Evolutionary conservation across 2,888 invertebrate species (phyloP).

Genomic region (Agrotis clavis): DNA sequence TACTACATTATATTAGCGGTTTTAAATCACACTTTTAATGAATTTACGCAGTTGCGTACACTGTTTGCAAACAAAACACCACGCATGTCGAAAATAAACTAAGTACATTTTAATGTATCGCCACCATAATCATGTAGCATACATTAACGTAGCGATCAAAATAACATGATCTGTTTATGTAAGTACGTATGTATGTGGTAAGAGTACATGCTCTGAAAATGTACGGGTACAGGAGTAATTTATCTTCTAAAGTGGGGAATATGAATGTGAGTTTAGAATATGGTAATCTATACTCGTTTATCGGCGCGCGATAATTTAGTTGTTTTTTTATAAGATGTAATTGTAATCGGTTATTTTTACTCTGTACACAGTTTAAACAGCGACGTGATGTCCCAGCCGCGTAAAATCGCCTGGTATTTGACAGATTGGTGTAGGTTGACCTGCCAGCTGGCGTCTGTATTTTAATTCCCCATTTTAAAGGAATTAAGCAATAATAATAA

Average conservation of each 20-base stretch:
- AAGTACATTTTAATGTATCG: not conserved
- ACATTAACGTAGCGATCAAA: not conserved
- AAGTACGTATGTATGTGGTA: not conserved
- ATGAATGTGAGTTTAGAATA: not conserved
- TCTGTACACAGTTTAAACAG: no score
- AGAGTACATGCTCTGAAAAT: slow-evolving; percentile 6
- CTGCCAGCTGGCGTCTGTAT: no score
- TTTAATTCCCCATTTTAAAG: no score
- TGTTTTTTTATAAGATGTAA: no score
- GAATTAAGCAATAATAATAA: no score
- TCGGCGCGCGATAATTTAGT: no score
- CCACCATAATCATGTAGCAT: not conserved
- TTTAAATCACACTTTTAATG: not conserved
- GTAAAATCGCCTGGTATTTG: no score
- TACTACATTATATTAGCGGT: no score
- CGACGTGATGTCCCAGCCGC: no score
- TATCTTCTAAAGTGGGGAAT: slow-evolving; percentile 16
- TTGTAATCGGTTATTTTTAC: no score
- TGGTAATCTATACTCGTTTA: not conserved
- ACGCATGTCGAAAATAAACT: not conserved
- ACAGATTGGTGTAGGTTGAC: no score
- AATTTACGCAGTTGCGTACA: not conserved
- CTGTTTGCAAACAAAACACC: no score
- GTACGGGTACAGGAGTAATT: slow-evolving; percentile 25
- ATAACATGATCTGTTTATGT: not conserved